phyloP scores from a whole-genome alignment of 2,113 vertebrate genomes.

The Nicator chloris region DNA sequence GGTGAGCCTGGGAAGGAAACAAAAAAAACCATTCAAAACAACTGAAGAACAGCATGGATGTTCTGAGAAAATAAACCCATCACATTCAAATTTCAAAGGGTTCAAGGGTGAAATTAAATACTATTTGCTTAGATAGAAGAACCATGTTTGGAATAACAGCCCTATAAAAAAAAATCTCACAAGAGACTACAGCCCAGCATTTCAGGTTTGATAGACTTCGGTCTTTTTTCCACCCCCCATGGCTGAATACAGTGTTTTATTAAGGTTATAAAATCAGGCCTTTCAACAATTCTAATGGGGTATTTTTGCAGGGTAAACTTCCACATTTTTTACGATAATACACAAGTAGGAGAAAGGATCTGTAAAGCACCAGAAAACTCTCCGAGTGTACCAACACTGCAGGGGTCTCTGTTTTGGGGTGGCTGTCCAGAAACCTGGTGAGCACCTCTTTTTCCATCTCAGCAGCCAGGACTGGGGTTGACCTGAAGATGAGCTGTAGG shows the following conservation, averaged over 20 bases:
- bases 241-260: neutral
- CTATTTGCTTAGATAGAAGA: neutral
- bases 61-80: neutral
- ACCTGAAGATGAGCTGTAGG: neutral
- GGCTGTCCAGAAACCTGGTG: neutral
- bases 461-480: neutral
- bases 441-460: neutral
- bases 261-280: neutral
- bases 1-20: neutral
- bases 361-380: neutral
- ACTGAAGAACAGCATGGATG: neutral
- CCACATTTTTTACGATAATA: neutral
- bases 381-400: neutral
- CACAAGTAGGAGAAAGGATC: neutral
- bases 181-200: neutral
- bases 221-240: neutral
- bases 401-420: neutral
- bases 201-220: neutral
- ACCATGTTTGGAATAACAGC: neutral
- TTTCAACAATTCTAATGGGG: neutral
- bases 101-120: neutral
- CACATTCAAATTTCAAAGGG: neutral
- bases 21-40: neutral
- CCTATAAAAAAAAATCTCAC: neutral
- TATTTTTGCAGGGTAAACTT: neutral